Evolutionary conservation across 2,888 invertebrate genomes (phyloP), one percentile per base, ranked within the genome.

Genomic region (Cheilosia soror): DNA sequence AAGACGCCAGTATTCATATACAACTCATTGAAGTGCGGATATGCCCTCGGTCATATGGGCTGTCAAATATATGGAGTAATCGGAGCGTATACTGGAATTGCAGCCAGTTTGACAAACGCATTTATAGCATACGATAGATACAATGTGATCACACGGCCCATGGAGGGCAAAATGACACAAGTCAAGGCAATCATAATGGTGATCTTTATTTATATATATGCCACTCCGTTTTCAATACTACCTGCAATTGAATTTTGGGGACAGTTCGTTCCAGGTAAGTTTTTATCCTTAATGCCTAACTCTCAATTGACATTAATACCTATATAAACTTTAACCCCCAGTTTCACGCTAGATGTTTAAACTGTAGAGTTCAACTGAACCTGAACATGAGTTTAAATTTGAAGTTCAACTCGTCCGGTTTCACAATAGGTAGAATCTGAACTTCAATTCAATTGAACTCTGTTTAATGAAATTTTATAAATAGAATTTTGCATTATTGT

Each of bases 181-280:
- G 95, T 96, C n/a, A 97, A 97, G 92, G 97, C 96, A 0, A 90
- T 97, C 57, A 90, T 96, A 53, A 95, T 97, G 93, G 94, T 97
- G 15, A 90, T 95, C 0, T 93, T 95, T 62, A 94, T 96, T 80
- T 97, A 97, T 95, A 90, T 94, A 44, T 97, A 97, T 90, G 94
- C 95, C 0, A 93, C 96, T n/a, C 97, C 97, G 0, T 97, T 97
- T 95, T 95, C 95, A 0, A 91, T 96, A 42, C 93, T 97, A 89
- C 98, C 98, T 0, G 92, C 96, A 6, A 93, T 96, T 72, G 96
- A 96, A 90, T 94, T 97, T 44, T 98, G 97, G 97, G 96, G 97
- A n/a, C 93, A 96, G 90, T 97, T 94, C 90, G 96, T 96, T 51
- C 97, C 97, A 91, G 96, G 91, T 91, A 78, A 87, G 89, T 88